phyloP scores from a whole-genome alignment of 2,888 invertebrate species.

The Cistogaster globosa region DNA sequence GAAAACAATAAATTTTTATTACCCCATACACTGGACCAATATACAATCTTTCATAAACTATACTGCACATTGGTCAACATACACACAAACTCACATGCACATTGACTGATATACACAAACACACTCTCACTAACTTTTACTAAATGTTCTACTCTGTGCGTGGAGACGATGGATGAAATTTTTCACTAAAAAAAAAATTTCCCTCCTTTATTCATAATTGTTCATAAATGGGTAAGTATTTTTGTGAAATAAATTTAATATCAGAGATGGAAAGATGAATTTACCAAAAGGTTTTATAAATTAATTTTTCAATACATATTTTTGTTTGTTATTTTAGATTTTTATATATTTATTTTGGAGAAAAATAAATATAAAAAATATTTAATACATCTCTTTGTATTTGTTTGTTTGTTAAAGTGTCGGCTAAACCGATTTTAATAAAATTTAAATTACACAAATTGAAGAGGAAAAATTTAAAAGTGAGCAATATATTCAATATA shows the following conservation, averaged over 20 bases:
- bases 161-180: not conserved
- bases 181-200: slow-evolving; percentile 7
- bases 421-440: too few relatives aligned
- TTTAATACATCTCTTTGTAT: too few relatives aligned
- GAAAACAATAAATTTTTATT: slow-evolving; percentile 69
- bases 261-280: too few relatives aligned
- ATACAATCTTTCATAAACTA: not conserved
- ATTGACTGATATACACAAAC: not conserved
- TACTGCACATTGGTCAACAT: not conserved
- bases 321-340: too few relatives aligned
- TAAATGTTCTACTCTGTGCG: not conserved
- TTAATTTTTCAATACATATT: too few relatives aligned
- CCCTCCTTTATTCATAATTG: slow-evolving; percentile 1
- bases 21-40: slow-evolving; percentile 43
- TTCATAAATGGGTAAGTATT: not conserved
- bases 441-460: too few relatives aligned
- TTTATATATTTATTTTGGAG: too few relatives aligned
- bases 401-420: too few relatives aligned
- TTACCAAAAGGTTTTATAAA: too few relatives aligned
- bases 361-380: too few relatives aligned
- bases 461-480: too few relatives aligned
- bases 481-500: too few relatives aligned
- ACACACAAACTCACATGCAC: not conserved
- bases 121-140: not conserved
- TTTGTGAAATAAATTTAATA: not conserved